Evolutionary conservation across 2,888 invertebrate genomes (phyloP).

Genomic region (Nezara viridula): DNA sequence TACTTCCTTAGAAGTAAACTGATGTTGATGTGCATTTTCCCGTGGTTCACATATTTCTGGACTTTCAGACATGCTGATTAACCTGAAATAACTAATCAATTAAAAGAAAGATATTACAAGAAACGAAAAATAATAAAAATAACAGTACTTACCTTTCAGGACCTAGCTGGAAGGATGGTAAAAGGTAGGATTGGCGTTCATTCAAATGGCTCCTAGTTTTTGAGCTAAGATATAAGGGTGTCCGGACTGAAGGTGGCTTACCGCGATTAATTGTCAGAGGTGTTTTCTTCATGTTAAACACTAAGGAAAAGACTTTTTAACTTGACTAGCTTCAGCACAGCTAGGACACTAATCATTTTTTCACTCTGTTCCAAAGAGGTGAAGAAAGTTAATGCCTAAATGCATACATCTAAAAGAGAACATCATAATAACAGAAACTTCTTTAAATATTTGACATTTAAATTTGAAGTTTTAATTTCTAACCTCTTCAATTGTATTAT

Average conservation of each 20-base stretch:
- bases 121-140: background rate
- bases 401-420: constrained; percentile 15
- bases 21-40: constrained; percentile 62
- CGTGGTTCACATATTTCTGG: constrained; percentile 64
- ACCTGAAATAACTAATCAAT: constrained; percentile 52
- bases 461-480: background rate
- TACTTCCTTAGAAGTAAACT: constrained; percentile 67
- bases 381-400: constrained; percentile 20
- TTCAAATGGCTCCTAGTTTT: constrained; percentile 65
- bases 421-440: background rate
- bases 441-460: background rate
- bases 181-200: constrained; percentile 63
- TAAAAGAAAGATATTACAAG: background rate
- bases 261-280: constrained; percentile 66
- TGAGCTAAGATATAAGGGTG: constrained; percentile 64
- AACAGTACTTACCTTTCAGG: constrained; percentile 60
- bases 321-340: constrained; percentile 58
- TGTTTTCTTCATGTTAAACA: constrained; percentile 66
- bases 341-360: constrained; percentile 57
- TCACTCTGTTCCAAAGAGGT: constrained; percentile 49
- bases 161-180: constrained; percentile 61
- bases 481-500: background rate
- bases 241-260: constrained; percentile 67
- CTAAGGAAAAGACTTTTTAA: constrained; percentile 53
- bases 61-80: constrained; percentile 65